phyloP scores from a whole-genome alignment of 1,140 invertebrate species.

The Bombus sibiricus region DNA sequence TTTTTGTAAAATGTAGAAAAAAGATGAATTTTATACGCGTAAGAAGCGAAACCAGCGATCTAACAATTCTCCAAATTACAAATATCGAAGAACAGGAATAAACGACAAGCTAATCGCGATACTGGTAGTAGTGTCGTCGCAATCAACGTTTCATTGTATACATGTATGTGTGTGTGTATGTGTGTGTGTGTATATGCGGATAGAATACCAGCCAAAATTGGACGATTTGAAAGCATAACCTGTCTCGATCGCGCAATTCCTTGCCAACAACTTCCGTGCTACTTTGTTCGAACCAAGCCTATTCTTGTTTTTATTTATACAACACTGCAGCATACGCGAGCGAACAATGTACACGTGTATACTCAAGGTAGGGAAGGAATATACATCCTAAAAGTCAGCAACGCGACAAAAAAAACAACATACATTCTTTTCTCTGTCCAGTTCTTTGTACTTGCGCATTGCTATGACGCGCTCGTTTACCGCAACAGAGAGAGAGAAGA shows the following conservation, averaged over 20 bases:
- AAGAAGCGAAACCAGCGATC: neutral
- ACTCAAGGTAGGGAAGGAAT: conserved; percentile 73
- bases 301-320: neutral
- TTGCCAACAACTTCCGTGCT: conserved; percentile 17
- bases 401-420: neutral
- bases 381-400: conserved; percentile 70
- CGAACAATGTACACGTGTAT: conserved; percentile 22
- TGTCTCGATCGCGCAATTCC: neutral
- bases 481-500: neutral
- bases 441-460: neutral
- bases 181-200: neutral
- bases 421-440: neutral
- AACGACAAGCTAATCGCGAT: neutral
- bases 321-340: conserved; percentile 45
- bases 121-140: neutral
- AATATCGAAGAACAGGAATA: neutral
- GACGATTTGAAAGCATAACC: neutral
- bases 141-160: neutral
- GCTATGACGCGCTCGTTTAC: neutral
- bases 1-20: neutral
- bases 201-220: conserved; percentile 18
- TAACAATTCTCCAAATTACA: neutral
- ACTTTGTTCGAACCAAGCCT: neutral
- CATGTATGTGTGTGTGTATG: neutral
- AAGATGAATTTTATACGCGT: neutral